These are phyloP conservation scores for Solenopsis fugax DNA, from an alignment of 1,140 invertebrate species.

Conservation along the genomic window DNA sequence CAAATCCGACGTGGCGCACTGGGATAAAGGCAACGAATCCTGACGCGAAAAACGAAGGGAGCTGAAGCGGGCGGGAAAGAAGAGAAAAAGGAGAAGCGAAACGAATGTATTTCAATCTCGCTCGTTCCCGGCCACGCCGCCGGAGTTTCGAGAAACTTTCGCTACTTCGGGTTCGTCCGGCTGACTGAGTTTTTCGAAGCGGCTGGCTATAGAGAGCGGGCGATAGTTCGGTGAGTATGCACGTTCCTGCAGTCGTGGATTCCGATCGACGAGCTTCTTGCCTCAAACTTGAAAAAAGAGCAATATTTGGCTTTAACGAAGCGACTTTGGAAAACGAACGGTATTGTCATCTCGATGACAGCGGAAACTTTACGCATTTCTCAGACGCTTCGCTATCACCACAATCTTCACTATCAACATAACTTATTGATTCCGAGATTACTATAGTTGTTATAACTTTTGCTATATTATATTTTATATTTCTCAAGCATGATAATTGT, in stretches of 20 bases:
- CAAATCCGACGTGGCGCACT: constrained; percentile 70
- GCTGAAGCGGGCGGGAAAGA: background rate
- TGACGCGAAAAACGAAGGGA: constrained; percentile 28
- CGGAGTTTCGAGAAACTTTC: constrained; percentile 72
- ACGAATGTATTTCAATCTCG: constrained; percentile 74
- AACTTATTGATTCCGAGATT: background rate
- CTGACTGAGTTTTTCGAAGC: constrained; percentile 74
- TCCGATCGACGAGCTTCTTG: constrained; percentile 40
- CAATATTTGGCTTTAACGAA: constrained; percentile 69
- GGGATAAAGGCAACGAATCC: constrained; percentile 63
- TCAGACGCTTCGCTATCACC: background rate
- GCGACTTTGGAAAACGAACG: constrained; percentile 38
- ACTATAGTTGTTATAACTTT: background rate
- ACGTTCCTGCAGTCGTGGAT: constrained; percentile 38
- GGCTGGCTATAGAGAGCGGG: constrained; percentile 49
- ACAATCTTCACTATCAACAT: background rate
- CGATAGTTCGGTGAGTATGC: constrained; percentile 56
- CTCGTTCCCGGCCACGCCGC: constrained; percentile 39
- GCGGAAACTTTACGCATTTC: constrained; percentile 9
- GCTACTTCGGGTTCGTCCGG: constrained; percentile 68
- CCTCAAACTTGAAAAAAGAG: constrained; percentile 44
- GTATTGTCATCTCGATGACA: background rate
- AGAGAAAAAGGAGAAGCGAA: constrained; percentile 7
- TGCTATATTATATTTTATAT: background rate
- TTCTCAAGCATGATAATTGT: background rate